These are phyloP conservation scores for Poecilia picta DNA, from an alignment of 2,797 vertebrate species.

Conservation along the genomic window DNA sequence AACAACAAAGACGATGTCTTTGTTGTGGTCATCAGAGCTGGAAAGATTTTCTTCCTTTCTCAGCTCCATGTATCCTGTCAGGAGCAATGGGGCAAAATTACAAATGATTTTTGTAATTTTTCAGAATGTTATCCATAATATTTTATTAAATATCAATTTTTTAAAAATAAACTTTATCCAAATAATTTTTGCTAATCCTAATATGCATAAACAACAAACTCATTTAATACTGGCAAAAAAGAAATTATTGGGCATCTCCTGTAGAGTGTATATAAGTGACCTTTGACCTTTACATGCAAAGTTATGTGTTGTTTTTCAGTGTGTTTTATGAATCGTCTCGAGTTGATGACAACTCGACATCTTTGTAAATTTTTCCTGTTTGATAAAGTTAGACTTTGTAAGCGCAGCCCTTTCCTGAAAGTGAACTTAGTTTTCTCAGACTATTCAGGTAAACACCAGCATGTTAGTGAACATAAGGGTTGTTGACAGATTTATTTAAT, in stretches of 20 bases:
- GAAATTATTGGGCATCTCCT: background rate
- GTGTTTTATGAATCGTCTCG: background rate
- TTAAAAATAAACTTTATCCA: background rate
- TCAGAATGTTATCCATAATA: background rate
- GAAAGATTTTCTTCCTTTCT: background rate
- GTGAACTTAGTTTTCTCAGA: background rate
- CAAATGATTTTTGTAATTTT: background rate
- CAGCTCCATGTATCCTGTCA: background rate
- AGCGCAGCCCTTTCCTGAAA: background rate
- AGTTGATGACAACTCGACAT: background rate
- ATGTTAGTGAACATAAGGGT: background rate
- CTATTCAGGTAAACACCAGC: background rate
- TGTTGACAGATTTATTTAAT: background rate
- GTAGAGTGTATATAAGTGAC: background rate
- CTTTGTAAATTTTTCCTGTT: background rate
- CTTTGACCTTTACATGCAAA: background rate
- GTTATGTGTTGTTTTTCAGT: background rate
- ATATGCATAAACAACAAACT: background rate
- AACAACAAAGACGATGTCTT: background rate
- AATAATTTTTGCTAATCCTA: background rate
- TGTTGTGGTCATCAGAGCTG: background rate
- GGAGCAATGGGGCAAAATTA: background rate
- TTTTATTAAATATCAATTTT: background rate
- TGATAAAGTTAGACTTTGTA: background rate
- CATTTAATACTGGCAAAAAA: background rate